phyloP scores from a whole-genome alignment of 35 echinoderm and acorn worm species.

The Patiria miniata region DNA sequence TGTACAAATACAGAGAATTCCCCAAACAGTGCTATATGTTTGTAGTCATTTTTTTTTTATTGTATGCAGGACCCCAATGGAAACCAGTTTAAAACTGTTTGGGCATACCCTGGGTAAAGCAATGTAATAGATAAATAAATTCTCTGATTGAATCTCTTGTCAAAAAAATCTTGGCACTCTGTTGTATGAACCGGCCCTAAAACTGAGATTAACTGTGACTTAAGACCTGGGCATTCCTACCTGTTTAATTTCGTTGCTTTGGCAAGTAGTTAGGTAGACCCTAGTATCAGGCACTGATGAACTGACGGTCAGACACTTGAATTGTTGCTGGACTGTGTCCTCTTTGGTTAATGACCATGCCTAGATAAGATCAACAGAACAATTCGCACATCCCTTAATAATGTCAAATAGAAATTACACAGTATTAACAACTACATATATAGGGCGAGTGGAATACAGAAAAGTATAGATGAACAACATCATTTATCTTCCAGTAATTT shows the following conservation, averaged over 20 bases:
- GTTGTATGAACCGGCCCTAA: too few relatives aligned
- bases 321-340: slow-evolving; percentile 75
- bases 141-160: too few relatives aligned
- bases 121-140: too few relatives aligned
- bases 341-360: slow-evolving; percentile 77
- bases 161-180: too few relatives aligned
- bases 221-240: slow-evolving; percentile 14
- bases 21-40: too few relatives aligned
- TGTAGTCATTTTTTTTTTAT: too few relatives aligned
- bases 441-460: background rate
- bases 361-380: slow-evolving; percentile 13
- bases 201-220: background rate
- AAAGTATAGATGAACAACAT: background rate
- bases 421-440: background rate
- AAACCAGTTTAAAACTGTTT: too few relatives aligned
- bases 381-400: background rate
- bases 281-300: slow-evolving; percentile 64
- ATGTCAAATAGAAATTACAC: background rate
- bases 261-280: slow-evolving; percentile 76
- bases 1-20: too few relatives aligned
- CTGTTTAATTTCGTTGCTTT: slow-evolving; percentile 76
- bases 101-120: too few relatives aligned
- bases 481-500: background rate
- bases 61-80: too few relatives aligned
- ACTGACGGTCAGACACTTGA: slow-evolving; percentile 73